Conservation (phyloP, 2,888 invertebrate species). For the Acronicta aceris region DNA sequence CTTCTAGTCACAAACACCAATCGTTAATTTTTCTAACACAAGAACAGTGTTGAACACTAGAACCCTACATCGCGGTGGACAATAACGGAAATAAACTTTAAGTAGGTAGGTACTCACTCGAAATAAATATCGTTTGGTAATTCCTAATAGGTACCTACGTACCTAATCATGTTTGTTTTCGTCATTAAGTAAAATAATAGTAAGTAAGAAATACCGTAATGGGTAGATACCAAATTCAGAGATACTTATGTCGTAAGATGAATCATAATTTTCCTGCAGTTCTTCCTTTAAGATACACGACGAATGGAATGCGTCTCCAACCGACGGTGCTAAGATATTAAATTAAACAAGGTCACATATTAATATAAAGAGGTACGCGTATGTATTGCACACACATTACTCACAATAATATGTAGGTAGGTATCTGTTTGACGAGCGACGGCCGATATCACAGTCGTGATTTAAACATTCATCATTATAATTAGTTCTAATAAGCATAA, state of each 20-base stretch:
- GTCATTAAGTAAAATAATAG: too few relatives aligned
- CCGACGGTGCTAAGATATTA: conserved; percentile 1
- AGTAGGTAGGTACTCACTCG: too few relatives aligned
- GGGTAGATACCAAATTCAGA: too few relatives aligned
- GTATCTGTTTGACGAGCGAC: conserved; percentile 3
- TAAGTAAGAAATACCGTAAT: too few relatives aligned
- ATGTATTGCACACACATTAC: conserved; percentile 3
- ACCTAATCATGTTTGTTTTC: too few relatives aligned
- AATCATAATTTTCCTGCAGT: conserved; percentile 2
- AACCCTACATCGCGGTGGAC: too few relatives aligned
- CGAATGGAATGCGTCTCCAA: background rate
- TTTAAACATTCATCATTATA: conserved; percentile 34
- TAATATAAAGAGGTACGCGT: conserved; percentile 13
- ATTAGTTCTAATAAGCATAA: conserved; percentile 11
- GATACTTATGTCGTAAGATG: conserved; percentile 5
- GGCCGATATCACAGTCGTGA: conserved; percentile 28
- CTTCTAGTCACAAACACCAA: too few relatives aligned
- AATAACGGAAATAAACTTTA: too few relatives aligned
- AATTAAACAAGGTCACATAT: conserved; percentile 18
- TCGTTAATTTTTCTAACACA: too few relatives aligned
- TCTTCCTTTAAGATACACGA: background rate
- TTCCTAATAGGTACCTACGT: too few relatives aligned
- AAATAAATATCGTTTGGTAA: too few relatives aligned
- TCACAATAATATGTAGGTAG: conserved; percentile 1
- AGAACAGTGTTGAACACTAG: too few relatives aligned